Evolutionary conservation across 2,797 vertebrate species (phyloP).

Genomic region (Dallia pectoralis): DNA sequence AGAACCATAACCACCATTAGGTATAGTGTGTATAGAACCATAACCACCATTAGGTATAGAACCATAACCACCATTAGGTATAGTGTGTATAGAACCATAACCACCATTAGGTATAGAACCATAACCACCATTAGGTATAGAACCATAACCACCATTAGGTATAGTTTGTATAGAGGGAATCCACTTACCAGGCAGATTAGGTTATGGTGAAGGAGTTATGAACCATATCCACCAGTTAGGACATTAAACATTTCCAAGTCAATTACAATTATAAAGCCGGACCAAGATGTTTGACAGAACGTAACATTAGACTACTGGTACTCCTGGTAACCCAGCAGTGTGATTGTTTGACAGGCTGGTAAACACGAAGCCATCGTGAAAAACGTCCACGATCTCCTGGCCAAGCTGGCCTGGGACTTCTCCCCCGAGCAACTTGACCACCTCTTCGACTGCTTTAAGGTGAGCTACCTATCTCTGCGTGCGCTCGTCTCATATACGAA

Average conservation of each 20-base stretch:
- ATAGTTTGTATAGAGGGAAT: constrained; percentile 31
- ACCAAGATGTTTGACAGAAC: no score
- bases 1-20: no score
- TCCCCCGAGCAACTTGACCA: constrained; percentile 99
- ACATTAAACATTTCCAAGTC: neutral
- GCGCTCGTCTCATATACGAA: neutral
- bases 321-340: constrained; percentile 1
- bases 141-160: no score
- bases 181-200: neutral
- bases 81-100: no score
- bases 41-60: no score
- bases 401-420: constrained; percentile 99
- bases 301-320: no score
- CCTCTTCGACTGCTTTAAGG: constrained; percentile 99
- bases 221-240: neutral
- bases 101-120: no score
- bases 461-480: constrained; percentile 53
- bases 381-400: constrained; percentile 97
- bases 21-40: no score
- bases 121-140: no score
- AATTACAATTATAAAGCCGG: neutral
- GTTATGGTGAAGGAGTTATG: neutral
- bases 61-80: no score
- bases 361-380: constrained; percentile 99
- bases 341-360: constrained; percentile 79